Evolutionary conservation across 2,888 invertebrate genomes (phyloP).

Genomic region (Bugulina stolonifera): DNA sequence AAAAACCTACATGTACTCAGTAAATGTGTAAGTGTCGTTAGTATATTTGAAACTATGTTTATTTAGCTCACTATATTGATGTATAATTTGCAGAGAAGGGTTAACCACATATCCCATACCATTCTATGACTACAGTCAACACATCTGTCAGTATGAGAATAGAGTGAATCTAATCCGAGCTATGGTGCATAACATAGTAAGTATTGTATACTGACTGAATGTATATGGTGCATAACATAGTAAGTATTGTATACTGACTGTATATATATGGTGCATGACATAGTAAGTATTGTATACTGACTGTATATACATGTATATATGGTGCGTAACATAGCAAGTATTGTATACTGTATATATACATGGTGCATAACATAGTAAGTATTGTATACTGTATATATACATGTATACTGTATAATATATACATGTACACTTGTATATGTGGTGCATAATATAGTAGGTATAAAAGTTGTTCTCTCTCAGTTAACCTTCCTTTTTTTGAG

Average conservation of each 20-base stretch:
- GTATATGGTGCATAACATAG: not conserved
- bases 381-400: too few species aligned
- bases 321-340: conserved; percentile 1
- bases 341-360: too few species aligned
- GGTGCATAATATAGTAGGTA: conserved; percentile 4
- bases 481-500: too few species aligned
- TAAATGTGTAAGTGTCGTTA: too few species aligned
- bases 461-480: too few species aligned
- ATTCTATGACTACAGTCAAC: conserved; percentile 10
- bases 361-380: conserved; percentile 14
- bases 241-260: too few species aligned
- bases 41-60: too few species aligned
- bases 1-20: too few species aligned
- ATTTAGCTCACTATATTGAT: not conserved
- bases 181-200: conserved; percentile 2
- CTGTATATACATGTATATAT: too few species aligned
- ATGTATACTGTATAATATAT: not conserved
- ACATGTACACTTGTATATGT: too few species aligned
- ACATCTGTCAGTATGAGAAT: not conserved
- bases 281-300: conserved; percentile 13
- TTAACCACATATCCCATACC: not conserved
- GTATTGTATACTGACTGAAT: too few species aligned
- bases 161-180: conserved; percentile 9
- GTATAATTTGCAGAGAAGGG: not conserved
- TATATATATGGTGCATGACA: not conserved